Conservation (phyloP, 2,797 vertebrate genomes). For the Karalla daura region DNA sequence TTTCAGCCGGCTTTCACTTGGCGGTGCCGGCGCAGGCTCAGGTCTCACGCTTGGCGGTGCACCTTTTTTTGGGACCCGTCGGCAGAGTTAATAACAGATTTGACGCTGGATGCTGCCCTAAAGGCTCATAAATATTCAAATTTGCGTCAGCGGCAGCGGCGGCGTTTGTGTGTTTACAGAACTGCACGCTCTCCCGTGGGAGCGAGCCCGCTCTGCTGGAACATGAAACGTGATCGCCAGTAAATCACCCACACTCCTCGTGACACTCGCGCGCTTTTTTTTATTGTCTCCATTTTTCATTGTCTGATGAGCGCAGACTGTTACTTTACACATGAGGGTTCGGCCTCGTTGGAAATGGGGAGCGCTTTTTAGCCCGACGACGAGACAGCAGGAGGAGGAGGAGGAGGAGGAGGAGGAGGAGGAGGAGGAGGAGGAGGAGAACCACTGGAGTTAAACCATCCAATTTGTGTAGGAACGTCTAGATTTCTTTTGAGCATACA, state of each 20-base stretch:
- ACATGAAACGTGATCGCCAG: slow-evolving; percentile 76
- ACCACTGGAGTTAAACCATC: slow-evolving; percentile 27
- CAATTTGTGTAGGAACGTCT: slow-evolving; percentile 32
- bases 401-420: slow-evolving; percentile 11
- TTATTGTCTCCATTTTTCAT: slow-evolving; percentile 73
- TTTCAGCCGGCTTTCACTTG: slow-evolving; percentile 28
- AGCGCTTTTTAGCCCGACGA: slow-evolving; percentile 39
- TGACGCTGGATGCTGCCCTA: slow-evolving; percentile 61
- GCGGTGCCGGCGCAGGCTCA: slow-evolving; percentile 40
- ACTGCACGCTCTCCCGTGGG: slow-evolving; percentile 72
- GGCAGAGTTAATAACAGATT: slow-evolving; percentile 48
- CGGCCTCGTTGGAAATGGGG: slow-evolving; percentile 54
- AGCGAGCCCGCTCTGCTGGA: slow-evolving; percentile 66
- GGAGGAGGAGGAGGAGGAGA: slow-evolving; percentile 8
- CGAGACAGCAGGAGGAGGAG: neutral
- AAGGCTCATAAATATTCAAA: slow-evolving; percentile 84
- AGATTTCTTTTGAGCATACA: slow-evolving; percentile 7
- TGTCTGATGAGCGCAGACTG: slow-evolving; percentile 64
- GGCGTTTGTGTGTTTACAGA: slow-evolving; percentile 79
- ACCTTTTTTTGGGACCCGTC: slow-evolving; percentile 16
- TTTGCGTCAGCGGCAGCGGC: slow-evolving; percentile 63
- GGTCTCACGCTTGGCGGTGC: slow-evolving; percentile 40
- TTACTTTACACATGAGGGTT: slow-evolving; percentile 66
- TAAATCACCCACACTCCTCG: slow-evolving; percentile 74
- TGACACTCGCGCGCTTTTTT: slow-evolving; percentile 60